A percentile compares a stretch with the other conserved stretches of the same genome.
Evolutionary conservation across 1,140 invertebrate genomes (phyloP).

Genomic region (Bursaphelenchus mucronatus): DNA sequence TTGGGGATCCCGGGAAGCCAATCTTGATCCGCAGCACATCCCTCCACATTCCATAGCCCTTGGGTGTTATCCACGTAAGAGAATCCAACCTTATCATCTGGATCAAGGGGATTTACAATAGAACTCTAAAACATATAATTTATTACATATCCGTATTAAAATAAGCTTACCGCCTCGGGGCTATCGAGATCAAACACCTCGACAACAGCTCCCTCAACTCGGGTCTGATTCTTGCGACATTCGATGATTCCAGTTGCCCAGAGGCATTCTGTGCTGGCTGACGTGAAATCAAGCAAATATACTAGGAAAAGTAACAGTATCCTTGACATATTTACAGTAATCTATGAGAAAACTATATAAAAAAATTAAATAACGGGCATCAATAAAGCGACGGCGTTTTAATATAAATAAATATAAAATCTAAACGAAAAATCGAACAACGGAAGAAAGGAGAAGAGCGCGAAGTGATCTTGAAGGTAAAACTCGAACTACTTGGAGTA

Average conservation of each 20-base stretch:
- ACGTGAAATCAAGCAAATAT: too few relatives aligned
- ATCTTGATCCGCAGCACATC: conserved; percentile 29
- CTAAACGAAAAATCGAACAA: too few relatives aligned
- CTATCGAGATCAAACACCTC: conserved; percentile 44
- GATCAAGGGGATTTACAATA: conserved; percentile 38
- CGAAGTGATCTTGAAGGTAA: too few relatives aligned
- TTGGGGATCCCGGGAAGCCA: conserved; percentile 15
- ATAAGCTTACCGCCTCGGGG: conserved; percentile 27
- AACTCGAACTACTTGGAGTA: too few relatives aligned
- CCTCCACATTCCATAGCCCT: conserved; percentile 35
- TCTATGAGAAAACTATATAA: too few relatives aligned
- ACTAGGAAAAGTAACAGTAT: too few relatives aligned
- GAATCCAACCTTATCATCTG: conserved; percentile 41
- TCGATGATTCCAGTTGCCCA: conserved; percentile 36
- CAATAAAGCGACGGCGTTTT: too few relatives aligned
- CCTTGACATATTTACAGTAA: too few relatives aligned
- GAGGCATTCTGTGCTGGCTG: conserved; percentile 1
- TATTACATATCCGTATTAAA: conserved; percentile 1
- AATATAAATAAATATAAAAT: too few relatives aligned
- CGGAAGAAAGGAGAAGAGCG: too few relatives aligned
- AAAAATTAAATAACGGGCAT: too few relatives aligned
- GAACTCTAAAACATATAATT: conserved; percentile 21
- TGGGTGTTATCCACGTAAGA: conserved; percentile 22
- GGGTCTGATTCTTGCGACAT: conserved; percentile 38
- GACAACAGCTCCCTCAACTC: conserved; percentile 30